Base-by-base conservation (phyloP, 2,888 invertebrate genomes). In the Mesopsocus fuscifrons region DNA sequence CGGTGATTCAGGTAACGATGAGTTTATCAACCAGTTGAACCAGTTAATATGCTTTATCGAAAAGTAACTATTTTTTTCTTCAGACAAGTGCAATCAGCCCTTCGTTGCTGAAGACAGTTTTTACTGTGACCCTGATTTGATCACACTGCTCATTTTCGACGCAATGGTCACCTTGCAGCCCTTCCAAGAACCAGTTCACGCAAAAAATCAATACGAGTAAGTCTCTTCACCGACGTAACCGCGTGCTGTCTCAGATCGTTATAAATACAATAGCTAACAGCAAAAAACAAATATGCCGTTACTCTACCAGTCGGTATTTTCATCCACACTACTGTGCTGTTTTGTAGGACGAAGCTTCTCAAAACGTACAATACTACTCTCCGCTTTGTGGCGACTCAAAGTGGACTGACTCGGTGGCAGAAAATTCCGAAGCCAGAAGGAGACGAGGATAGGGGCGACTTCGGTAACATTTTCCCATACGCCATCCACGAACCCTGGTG, bases 401-500 rank as follows among this genome's bases (percentile, higher is more conserved):
- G 87, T 54, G 91, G 91, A 0, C 62, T 91, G 1, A 87, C 88
- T 0, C 67, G 88, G 42, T 89, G 89, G 87, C 80, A 87, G 57
- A 76, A 79, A 50, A 71, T 79, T 34, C 46, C 45, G 44, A 46
- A 16, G 16, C 33, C 16, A 44, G 43, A 31, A 20, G 42, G 34
- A 26, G 40, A 22, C 34, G 47, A 33, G 16, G 42, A 22, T 26
- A 42, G 23, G 22, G 26, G 41, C 41, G 26, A 46, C 46, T 45
- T 34, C 13, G 42, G 30, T 21, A 17, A 34, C 4, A 20, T 23
- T 22, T 43, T 20, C 32, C 22, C 21, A 33, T 71, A 71, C 42
- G 79, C 88, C 0, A 81, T 87, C 18, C 87, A 91, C 57, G 88
- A 89, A 59, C 75, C 81, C 1, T 91, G 88, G 87, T 91, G 91